These are phyloP conservation scores for Sitophilus oryzae DNA, from an alignment of 1,140 invertebrate genomes.

Conservation along the genomic window DNA sequence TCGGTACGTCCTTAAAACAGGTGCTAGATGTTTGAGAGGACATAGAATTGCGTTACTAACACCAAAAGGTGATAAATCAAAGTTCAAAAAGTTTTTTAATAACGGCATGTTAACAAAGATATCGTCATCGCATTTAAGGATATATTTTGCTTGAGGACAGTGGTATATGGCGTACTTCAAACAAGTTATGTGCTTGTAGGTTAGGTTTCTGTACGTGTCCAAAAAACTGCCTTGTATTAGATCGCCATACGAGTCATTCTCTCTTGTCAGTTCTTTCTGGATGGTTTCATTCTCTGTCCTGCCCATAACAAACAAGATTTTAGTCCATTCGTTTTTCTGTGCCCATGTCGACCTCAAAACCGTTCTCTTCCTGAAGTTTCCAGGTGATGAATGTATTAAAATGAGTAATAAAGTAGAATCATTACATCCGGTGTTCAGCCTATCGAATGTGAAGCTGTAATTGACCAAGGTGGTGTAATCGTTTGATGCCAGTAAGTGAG, in stretches of 20 bases:
- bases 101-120: constrained; percentile 67
- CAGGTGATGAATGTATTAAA: constrained; percentile 62
- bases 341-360: constrained; percentile 67
- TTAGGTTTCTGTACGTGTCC: constrained; percentile 79
- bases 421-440: constrained; percentile 36
- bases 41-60: constrained; percentile 56
- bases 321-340: constrained; percentile 37
- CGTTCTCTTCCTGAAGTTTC: constrained; percentile 54
- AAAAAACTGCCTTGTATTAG: constrained; percentile 72
- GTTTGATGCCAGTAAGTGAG: constrained; percentile 17
- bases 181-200: constrained; percentile 79
- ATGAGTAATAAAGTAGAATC: constrained; percentile 46
- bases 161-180: constrained; percentile 74
- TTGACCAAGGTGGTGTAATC: constrained; percentile 39
- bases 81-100: constrained; percentile 56
- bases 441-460: constrained; percentile 35
- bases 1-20: constrained; percentile 56
- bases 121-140: constrained; percentile 76
- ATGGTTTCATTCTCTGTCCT: constrained; percentile 43
- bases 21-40: constrained; percentile 44
- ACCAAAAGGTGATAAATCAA: constrained; percentile 53
- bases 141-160: constrained; percentile 62
- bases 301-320: constrained; percentile 67
- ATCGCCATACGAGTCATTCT: constrained; percentile 59
- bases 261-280: constrained; percentile 51